These are phyloP conservation scores for Sarcophaga rosellei DNA, from an alignment of 2,888 invertebrate genomes.

Conservation along the genomic window DNA sequence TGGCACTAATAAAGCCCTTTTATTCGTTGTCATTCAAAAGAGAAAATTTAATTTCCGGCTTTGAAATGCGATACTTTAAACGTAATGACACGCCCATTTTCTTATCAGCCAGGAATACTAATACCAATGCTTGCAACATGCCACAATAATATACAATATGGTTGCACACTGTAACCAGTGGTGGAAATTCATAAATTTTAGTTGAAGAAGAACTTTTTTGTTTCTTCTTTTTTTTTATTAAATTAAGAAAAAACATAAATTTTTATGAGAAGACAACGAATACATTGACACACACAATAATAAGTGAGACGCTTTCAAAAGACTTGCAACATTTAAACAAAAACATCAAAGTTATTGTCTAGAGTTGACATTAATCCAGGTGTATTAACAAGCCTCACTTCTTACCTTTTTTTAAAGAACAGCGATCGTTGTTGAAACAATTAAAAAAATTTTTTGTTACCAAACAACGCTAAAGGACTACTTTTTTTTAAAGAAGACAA, in stretches of 20 bases:
- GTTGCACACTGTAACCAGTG: slow-evolving; percentile 48
- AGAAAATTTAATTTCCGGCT: slow-evolving; percentile 39
- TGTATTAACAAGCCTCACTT: slow-evolving; percentile 68
- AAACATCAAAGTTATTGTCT: slow-evolving; percentile 19
- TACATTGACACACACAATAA: background rate
- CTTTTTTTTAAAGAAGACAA: slow-evolving; percentile 14
- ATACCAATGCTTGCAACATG: background rate
- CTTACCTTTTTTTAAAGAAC: slow-evolving; percentile 1
- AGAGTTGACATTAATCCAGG: slow-evolving; percentile 66
- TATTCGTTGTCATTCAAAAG: background rate
- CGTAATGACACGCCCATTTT: slow-evolving; percentile 42
- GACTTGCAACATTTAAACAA: background rate
- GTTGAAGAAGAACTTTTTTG: background rate
- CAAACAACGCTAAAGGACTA: background rate
- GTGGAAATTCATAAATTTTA: slow-evolving; percentile 31
- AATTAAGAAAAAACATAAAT: background rate
- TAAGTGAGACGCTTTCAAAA: background rate
- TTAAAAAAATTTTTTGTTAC: slow-evolving; percentile 33
- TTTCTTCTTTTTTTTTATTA: background rate
- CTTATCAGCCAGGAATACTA: slow-evolving; percentile 5
- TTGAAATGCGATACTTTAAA: slow-evolving; percentile 45
- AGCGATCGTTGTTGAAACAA: slow-evolving; percentile 57
- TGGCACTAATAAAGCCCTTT: background rate
- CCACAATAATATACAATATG: slow-evolving; percentile 37
- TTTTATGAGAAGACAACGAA: background rate